phyloP scores from a whole-genome alignment of 2,888 invertebrate genomes.

The Gastracanthus pulcherrimus region DNA sequence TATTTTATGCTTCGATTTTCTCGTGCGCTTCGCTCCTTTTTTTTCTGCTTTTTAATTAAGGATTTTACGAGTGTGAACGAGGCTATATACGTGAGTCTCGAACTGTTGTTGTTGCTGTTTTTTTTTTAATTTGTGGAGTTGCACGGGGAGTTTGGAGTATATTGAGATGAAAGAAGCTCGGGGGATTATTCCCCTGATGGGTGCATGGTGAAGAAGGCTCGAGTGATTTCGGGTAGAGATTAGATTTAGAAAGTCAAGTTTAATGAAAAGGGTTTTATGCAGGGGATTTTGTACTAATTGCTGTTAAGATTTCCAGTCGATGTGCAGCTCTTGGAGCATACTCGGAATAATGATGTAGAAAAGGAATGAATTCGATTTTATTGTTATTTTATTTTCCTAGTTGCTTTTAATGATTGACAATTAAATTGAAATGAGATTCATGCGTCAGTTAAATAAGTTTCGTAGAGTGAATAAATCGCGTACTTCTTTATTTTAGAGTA shows the following conservation, averaged over 20 bases:
- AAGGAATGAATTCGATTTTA: background rate
- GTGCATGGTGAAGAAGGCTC: background rate
- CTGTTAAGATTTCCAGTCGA: background rate
- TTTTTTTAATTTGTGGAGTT: background rate
- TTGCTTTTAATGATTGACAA: background rate
- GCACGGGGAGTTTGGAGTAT: background rate
- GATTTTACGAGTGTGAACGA: background rate
- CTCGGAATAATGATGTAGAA: background rate
- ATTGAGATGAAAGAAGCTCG: background rate
- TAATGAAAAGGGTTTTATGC: background rate
- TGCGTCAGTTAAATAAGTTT: background rate
- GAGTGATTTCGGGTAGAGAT: background rate
- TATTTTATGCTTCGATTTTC: background rate
- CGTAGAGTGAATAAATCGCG: background rate
- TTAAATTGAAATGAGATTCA: background rate
- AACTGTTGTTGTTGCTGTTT: background rate
- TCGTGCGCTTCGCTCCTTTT: background rate
- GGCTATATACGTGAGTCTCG: background rate
- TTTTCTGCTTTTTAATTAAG: background rate
- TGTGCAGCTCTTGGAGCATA: background rate
- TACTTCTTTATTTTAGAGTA: background rate
- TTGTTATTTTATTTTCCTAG: background rate
- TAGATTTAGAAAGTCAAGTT: slow-evolving; percentile 18
- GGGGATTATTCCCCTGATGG: background rate
- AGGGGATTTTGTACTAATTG: background rate